phyloP scores from a whole-genome alignment of 2,888 invertebrate species.

The Pyrgus malvae region DNA sequence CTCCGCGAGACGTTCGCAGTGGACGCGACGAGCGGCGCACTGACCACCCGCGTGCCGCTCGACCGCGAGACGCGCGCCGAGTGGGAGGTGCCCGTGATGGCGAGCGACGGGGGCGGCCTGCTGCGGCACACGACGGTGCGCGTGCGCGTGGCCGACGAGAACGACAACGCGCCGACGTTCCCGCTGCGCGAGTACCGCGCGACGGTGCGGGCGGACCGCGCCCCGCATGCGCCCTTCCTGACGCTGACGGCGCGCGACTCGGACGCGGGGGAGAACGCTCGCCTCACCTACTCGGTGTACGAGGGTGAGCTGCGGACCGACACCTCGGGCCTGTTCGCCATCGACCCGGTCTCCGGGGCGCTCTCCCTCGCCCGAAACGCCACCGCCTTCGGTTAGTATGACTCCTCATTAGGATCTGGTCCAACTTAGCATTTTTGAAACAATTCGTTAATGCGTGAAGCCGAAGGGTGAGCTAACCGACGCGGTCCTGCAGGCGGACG shows the following conservation, averaged over 20 bases:
- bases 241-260: slow-evolving; percentile 85
- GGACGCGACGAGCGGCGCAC: slow-evolving; percentile 86
- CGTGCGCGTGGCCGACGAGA: slow-evolving; percentile 91
- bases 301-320: slow-evolving; percentile 79
- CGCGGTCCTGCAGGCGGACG: slow-evolving; percentile 82
- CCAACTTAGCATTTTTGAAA: not conserved
- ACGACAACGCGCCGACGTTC: slow-evolving; percentile 92
- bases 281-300: slow-evolving; percentile 89
- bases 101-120: slow-evolving; percentile 91
- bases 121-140: slow-evolving; percentile 88
- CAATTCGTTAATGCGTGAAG: not conserved
- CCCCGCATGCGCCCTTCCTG: slow-evolving; percentile 59
- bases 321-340: slow-evolving; percentile 86
- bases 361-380: slow-evolving; percentile 85
- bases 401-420: no score
- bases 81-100: slow-evolving; percentile 87
- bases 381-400: slow-evolving; percentile 67
- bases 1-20: slow-evolving; percentile 88
- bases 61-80: slow-evolving; percentile 86
- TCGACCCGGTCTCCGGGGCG: slow-evolving; percentile 88
- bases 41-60: slow-evolving; percentile 85
- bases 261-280: slow-evolving; percentile 88
- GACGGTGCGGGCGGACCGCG: slow-evolving; percentile 81
- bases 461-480: not conserved
- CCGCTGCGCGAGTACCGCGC: slow-evolving; percentile 89